A percentile compares a stretch with the other conserved stretches of the same genome.
These are phyloP conservation scores for Fundulus diaphanus DNA, from an alignment of 2,797 vertebrate genomes.

Conservation along the genomic window DNA sequence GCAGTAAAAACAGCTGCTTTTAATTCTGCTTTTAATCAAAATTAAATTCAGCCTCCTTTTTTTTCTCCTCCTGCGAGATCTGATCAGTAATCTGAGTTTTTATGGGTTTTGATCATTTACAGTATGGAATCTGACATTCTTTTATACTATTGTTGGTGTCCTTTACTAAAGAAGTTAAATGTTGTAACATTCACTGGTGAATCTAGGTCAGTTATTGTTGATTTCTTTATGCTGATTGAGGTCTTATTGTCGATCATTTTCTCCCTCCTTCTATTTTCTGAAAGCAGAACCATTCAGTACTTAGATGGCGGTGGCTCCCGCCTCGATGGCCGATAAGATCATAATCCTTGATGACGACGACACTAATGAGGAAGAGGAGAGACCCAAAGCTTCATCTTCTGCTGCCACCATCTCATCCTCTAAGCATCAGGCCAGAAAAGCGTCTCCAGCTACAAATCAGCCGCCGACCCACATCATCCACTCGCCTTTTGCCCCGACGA, in stretches of 20 bases:
- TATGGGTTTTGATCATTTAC: background rate
- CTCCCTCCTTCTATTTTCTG: background rate
- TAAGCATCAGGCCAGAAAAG: background rate
- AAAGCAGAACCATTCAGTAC: slow-evolving; percentile 20
- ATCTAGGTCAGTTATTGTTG: background rate
- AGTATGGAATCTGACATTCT: background rate
- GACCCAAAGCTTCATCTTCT: slow-evolving; percentile 51
- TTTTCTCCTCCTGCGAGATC: no score
- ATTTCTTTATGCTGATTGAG: background rate
- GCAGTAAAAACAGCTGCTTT: background rate
- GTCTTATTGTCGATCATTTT: background rate
- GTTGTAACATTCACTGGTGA: background rate
- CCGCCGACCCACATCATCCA: slow-evolving; percentile 70
- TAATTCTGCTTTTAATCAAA: background rate
- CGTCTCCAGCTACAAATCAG: slow-evolving; percentile 13
- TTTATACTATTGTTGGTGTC: background rate
- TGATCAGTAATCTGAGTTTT: background rate
- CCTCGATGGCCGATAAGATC: slow-evolving; percentile 76
- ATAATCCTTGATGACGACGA: slow-evolving; percentile 77
- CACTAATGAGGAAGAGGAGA: slow-evolving; percentile 65
- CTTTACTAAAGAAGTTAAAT: background rate
- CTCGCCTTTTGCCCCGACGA: slow-evolving; percentile 74
- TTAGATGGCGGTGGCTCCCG: slow-evolving; percentile 70
- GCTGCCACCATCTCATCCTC: slow-evolving; percentile 31
- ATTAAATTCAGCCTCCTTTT: background rate